A percentile compares a stretch with the other conserved stretches of the same genome.
Evolutionary conservation across 2,113 vertebrate species (phyloP).

Genomic region (Sebastes schlegelii): DNA sequence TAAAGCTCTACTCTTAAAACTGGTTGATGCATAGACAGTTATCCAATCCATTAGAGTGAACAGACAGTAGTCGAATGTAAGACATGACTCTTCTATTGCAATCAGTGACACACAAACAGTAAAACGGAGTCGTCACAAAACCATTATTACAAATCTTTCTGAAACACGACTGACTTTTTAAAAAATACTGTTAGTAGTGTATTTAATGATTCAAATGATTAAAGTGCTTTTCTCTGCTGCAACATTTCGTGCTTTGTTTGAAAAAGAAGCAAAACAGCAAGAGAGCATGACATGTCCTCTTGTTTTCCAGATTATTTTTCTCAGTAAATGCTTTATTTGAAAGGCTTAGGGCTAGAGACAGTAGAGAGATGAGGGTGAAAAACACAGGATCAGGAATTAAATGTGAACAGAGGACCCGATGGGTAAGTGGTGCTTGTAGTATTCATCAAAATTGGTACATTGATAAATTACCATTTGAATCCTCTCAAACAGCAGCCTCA

Average conservation of each 20-base stretch:
- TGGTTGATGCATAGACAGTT: slow-evolving; percentile 33
- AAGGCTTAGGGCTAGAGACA: slow-evolving; percentile 4
- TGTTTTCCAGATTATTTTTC: slow-evolving; percentile 31
- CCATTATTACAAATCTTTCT: slow-evolving; percentile 5
- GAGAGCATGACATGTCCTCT: slow-evolving; percentile 19
- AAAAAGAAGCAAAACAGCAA: slow-evolving; percentile 7
- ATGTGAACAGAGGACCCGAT: background rate
- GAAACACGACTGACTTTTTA: background rate
- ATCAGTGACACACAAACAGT: background rate
- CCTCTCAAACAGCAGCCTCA: background rate
- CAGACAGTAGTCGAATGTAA: slow-evolving; percentile 3
- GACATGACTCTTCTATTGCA: slow-evolving; percentile 3
- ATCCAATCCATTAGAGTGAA: background rate
- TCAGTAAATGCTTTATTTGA: slow-evolving; percentile 9
- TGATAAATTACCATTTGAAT: slow-evolving; percentile 15
- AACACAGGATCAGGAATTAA: slow-evolving; percentile 17
- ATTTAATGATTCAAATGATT: slow-evolving; percentile 9
- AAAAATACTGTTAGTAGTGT: background rate
- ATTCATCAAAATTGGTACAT: background rate
- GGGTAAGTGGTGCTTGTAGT: background rate
- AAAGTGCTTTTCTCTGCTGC: slow-evolving; percentile 9
- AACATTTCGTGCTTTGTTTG: slow-evolving; percentile 25
- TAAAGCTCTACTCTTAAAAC: slow-evolving; percentile 51
- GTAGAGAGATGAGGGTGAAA: slow-evolving; percentile 10
- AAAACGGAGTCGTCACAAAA: background rate